Base-by-base conservation (phyloP, 2,797 vertebrate species). In the Ctenosaura bakeri region DNA sequence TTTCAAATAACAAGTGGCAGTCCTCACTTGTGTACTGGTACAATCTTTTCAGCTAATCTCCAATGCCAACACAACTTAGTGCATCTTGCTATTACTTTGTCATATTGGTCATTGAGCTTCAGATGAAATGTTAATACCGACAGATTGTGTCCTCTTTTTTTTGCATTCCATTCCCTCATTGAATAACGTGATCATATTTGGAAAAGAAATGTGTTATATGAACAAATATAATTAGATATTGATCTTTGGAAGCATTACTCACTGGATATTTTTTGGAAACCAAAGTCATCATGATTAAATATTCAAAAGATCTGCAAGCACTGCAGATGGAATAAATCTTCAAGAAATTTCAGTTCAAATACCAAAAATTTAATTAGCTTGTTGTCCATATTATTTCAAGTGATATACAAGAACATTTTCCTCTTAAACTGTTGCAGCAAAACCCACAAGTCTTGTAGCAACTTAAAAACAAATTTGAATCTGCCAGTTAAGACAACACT, bases 191-290 rank as follows among this genome's bases (percentile, higher is more conserved):
- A 6, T 54, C 5, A 77, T 0, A 16, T 83, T 64, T 24, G 6
- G 83, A 83, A n/a, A 46, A 73, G 0, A 56, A 42, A 69, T 22
- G 13, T 50, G 78, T 22, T 86, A 14, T 83, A 64, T 26, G 7
- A 89, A 2, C 79, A 91, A 35, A 87, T 91, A 90, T 86, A 91
- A 85, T 74, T 93, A 88, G 91, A 85, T 86, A 80, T 1, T 89
- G 3, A 69, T 0, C 46, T 91, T 46, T 85, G 0, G 1, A 85
- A 0, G 64, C 54, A 46, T 0, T 54, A 64, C 71, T 88, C 29
- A 0, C 2, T 82, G 59, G 5, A 52, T 32, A 86, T 92, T 91
- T 83, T 82, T 38, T 8, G 16, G 1, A 9, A 74, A 74, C 35
- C 71, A 46, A 81, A 42, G 16, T 66, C n/a, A 74, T 42, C 22